These are phyloP conservation scores for Thalassoma bifasciatum DNA, from an alignment of 2,113 vertebrate genomes.

Conservation along the genomic window DNA sequence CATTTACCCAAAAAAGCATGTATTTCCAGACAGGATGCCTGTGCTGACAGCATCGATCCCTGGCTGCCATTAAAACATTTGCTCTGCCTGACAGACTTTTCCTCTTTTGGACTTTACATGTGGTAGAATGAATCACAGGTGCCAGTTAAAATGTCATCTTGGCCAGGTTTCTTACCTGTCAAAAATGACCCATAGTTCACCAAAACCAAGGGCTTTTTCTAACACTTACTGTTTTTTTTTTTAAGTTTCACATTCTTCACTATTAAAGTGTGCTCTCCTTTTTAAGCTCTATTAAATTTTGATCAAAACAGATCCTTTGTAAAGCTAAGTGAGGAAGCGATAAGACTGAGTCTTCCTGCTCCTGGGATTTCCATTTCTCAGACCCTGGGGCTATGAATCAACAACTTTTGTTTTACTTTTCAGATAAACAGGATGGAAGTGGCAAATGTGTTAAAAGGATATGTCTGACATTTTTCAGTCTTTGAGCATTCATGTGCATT, in stretches of 20 bases:
- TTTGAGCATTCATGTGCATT: slow-evolving; percentile 27
- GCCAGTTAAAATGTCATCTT: slow-evolving; percentile 75
- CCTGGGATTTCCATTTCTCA: slow-evolving; percentile 62
- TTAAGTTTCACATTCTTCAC: not conserved
- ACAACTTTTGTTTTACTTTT: slow-evolving; percentile 54
- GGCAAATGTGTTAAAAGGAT: slow-evolving; percentile 33
- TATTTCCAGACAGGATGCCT: slow-evolving; percentile 83
- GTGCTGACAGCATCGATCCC: slow-evolving; percentile 83
- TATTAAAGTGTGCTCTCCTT: slow-evolving; percentile 5
- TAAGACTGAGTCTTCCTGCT: slow-evolving; percentile 60
- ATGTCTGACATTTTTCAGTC: slow-evolving; percentile 28
- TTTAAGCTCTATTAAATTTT: slow-evolving; percentile 53
- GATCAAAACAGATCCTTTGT: slow-evolving; percentile 59
- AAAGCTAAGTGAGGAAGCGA: slow-evolving; percentile 61
- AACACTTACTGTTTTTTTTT: not conserved
- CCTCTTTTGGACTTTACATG: slow-evolving; percentile 74
- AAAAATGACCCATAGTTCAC: slow-evolving; percentile 1
- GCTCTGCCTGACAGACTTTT: slow-evolving; percentile 83
- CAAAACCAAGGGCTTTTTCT: not conserved
- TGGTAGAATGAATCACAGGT: slow-evolving; percentile 76
- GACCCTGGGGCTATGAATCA: slow-evolving; percentile 44
- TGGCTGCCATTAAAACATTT: slow-evolving; percentile 85
- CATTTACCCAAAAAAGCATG: slow-evolving; percentile 63
- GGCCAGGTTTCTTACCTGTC: slow-evolving; percentile 50
- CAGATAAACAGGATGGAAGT: slow-evolving; percentile 49